Base-by-base conservation (phyloP, 2,888 invertebrate species). In the Diadegma fenestrale region DNA sequence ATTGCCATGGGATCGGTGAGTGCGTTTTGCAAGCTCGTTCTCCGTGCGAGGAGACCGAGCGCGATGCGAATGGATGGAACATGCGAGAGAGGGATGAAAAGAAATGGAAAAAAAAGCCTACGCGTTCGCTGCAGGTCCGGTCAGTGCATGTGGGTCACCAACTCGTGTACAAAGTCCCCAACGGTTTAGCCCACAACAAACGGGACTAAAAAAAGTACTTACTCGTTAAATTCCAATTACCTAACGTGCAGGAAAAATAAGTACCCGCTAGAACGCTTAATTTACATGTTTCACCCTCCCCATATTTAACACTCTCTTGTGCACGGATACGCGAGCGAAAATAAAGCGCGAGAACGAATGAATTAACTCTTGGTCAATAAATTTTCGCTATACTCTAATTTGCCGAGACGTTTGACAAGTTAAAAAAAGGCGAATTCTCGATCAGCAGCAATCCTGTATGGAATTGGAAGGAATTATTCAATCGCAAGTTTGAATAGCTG, bases 151-250 rank as follows among this genome's bases (percentile, higher is more conserved):
- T 61, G 63, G 37, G 69, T 75, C 45, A 51, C 66, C 45, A 48
- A 33, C 64, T 30, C 73, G 41, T 37, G 51, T 30, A 63, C 19
- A 66, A 78, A 14, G 8, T 58, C 78, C 71, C 58, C 19, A 17
- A 22, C 22, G 43, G 80, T 85, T 81, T 72, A 43, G 71, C 30
- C 71, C 43, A 7, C 41, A 1, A 58, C 48, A 71, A 64, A 33
- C 41, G 71, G 30, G 78, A 48, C 33, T 48, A 79, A 84, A 80
- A 81, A 43, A 45, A n/a, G 37, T 54, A 75, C 79, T 72, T 61
- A 72, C 75, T 82, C 85, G 82, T 85, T 86, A 86, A 88, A 88
- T 88, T 80, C 54, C 79, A 82, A 86, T 87, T 87, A 86, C 80
- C 71, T 71, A 43, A 41, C 78, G 84, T 58, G 79, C 63, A 85